These are phyloP conservation scores for Tyrannus savana DNA, from an alignment of 2,113 vertebrate genomes.

Conservation along the genomic window DNA sequence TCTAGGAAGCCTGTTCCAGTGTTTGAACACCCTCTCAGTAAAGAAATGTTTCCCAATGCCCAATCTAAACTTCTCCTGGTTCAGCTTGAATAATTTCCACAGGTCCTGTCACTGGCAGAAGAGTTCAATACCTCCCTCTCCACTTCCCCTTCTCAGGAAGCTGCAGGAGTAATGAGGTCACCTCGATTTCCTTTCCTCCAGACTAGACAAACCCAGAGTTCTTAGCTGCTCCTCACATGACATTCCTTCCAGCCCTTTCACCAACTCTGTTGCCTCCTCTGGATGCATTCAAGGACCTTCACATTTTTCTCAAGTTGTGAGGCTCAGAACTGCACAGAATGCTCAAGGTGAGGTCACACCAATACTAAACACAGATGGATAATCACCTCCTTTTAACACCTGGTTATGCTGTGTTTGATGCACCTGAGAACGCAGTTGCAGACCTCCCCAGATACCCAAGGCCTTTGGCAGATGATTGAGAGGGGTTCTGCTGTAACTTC, in stretches of 20 bases:
- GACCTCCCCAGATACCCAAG: neutral
- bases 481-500: neutral
- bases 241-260: neutral
- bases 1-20: neutral
- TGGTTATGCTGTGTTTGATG: neutral
- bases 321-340: neutral
- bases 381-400: fast-evolving
- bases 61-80: neutral
- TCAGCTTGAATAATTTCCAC: neutral
- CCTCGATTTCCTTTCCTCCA: neutral
- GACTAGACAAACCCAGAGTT: neutral
- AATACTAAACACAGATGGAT: fast-evolving
- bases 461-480: neutral
- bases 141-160: neutral
- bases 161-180: neutral
- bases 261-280: neutral
- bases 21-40: neutral
- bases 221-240: neutral
- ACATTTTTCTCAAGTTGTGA: neutral
- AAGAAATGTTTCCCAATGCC: neutral
- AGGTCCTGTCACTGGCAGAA: fast-evolving
- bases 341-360: neutral
- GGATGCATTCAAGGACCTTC: neutral
- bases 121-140: neutral
- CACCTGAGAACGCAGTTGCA: neutral